A percentile compares a stretch with the other conserved stretches of the same genome.
These are phyloP conservation scores for Poecilia picta DNA, from an alignment of 2,797 vertebrate species.

Conservation along the genomic window DNA sequence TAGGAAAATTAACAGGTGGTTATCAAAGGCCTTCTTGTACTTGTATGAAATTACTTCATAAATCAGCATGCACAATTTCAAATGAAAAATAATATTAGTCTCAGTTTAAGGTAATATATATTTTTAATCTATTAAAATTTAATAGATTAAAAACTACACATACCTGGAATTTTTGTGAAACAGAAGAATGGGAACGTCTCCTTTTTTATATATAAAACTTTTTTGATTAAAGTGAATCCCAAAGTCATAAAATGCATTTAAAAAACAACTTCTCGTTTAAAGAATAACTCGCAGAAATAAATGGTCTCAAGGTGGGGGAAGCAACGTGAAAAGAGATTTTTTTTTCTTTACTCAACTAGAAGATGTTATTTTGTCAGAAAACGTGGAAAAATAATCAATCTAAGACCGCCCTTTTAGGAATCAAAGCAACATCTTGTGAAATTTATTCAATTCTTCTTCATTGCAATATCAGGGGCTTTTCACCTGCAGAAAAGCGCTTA, in stretches of 20 bases:
- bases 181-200: not conserved
- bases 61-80: not conserved
- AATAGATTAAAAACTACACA: not conserved
- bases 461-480: conserved; percentile 82
- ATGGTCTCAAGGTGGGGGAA: not conserved
- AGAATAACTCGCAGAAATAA: conserved; percentile 1
- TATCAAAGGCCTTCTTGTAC: not conserved
- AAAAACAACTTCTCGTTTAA: not conserved
- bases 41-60: not conserved
- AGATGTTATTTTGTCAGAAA: conserved; percentile 33
- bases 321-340: not conserved
- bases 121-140: not conserved
- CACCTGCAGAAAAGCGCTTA: conserved; percentile 87
- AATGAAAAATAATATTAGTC: not conserved
- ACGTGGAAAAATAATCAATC: conserved; percentile 72
- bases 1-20: conserved; percentile 12
- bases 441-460: conserved; percentile 92
- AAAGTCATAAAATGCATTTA: not conserved
- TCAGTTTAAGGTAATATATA: not conserved
- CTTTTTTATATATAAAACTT: not conserved
- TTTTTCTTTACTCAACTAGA: not conserved
- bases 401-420: conserved; percentile 78
- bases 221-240: not conserved
- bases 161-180: not conserved
- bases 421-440: conserved; percentile 86